These are phyloP conservation scores for Coranthus polyacanthus DNA, from an alignment of 2,797 vertebrate species.

Conservation along the genomic window DNA sequence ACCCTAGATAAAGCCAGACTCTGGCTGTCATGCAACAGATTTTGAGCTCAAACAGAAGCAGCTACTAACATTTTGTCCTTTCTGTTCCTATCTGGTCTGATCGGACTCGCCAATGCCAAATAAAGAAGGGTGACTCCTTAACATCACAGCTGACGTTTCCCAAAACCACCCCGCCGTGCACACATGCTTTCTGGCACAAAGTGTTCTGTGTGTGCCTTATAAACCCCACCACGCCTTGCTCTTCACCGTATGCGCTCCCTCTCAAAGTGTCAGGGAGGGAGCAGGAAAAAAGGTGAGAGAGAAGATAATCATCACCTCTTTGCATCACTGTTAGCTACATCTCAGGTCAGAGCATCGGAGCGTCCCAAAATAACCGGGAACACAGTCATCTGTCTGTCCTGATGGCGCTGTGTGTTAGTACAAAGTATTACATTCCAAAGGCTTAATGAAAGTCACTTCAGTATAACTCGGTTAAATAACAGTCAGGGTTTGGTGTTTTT, in stretches of 20 bases:
- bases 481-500: slow-evolving; percentile 66
- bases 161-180: slow-evolving; percentile 61
- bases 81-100: slow-evolving; percentile 40
- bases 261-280: slow-evolving; percentile 53
- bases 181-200: slow-evolving; percentile 83
- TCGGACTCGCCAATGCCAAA: slow-evolving; percentile 49
- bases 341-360: slow-evolving; percentile 74
- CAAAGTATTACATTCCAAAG: slow-evolving; percentile 75
- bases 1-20: slow-evolving; percentile 27
- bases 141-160: slow-evolving; percentile 54
- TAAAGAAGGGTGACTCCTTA: slow-evolving; percentile 47
- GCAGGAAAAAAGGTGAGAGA: slow-evolving; percentile 61
- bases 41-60: slow-evolving; percentile 53
- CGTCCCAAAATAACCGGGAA: slow-evolving; percentile 73
- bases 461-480: slow-evolving; percentile 36
- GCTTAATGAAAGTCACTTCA: slow-evolving; percentile 63
- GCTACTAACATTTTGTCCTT: slow-evolving; percentile 41
- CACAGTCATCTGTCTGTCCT: slow-evolving; percentile 54
- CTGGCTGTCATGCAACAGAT: slow-evolving; percentile 5
- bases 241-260: slow-evolving; percentile 73
- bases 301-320: slow-evolving; percentile 74
- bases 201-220: slow-evolving; percentile 77
- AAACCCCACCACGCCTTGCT: slow-evolving; percentile 67
- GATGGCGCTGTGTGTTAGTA: slow-evolving; percentile 53
- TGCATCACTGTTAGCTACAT: slow-evolving; percentile 73